Evolutionary conservation across 30 jellyfish, hydroid and myxozoan genomes (phyloP).

Genomic region (Pelagia noctiluca): DNA sequence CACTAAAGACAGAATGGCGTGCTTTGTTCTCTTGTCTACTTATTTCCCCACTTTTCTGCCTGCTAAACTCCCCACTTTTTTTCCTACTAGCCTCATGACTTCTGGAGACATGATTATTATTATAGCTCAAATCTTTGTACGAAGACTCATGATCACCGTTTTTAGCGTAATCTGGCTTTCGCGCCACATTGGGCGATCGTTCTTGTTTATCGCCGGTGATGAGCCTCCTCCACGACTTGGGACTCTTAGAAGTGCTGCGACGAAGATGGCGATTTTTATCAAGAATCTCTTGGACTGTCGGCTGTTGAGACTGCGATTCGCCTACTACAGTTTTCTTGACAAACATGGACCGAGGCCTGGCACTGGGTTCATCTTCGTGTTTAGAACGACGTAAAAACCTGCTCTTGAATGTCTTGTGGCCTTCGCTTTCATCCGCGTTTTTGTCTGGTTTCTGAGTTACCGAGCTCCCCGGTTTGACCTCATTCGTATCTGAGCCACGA

Average conservation of each 20-base stretch:
- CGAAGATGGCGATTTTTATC: slow-evolving; percentile 53
- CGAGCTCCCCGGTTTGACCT: slow-evolving; percentile 16
- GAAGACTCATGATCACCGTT: slow-evolving; percentile 27
- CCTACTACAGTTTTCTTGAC: slow-evolving; percentile 19
- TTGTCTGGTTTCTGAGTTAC: not conserved
- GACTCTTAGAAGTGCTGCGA: slow-evolving; percentile 44
- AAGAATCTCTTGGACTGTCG: slow-evolving; percentile 43
- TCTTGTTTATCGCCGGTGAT: slow-evolving; percentile 57
- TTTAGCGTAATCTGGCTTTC: not conserved
- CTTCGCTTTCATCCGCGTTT: slow-evolving; percentile 43
- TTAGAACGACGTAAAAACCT: slow-evolving; percentile 60
- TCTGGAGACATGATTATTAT: not conserved
- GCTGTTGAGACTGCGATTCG: not conserved
- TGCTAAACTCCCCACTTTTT: not conserved
- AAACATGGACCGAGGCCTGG: slow-evolving; percentile 56
- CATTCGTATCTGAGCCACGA: slow-evolving; percentile 57
- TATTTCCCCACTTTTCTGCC: not conserved
- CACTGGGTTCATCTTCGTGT: slow-evolving; percentile 36
- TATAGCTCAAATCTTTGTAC: not conserved
- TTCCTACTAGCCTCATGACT: not conserved
- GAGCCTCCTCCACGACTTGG: slow-evolving; percentile 55
- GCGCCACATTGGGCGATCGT: slow-evolving; percentile 10
- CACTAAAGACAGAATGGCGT: slow-evolving; percentile 14
- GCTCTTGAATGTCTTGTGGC: slow-evolving; percentile 43
- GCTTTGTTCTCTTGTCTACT: not conserved